Base-by-base conservation (phyloP, 2,888 invertebrate genomes). In the Coleophora flavipennella region DNA sequence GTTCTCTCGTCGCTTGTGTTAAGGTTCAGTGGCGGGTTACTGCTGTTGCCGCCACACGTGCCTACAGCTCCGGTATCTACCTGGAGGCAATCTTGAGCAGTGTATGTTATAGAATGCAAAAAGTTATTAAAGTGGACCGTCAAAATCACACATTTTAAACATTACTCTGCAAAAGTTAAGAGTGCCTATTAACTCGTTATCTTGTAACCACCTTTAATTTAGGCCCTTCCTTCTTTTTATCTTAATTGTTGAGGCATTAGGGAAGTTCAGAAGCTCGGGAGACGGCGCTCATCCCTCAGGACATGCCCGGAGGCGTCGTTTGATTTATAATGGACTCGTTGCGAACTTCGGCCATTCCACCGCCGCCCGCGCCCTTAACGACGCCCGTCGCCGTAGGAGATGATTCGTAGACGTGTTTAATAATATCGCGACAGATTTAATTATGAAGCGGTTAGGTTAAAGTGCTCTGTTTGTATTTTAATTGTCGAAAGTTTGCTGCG, bases 311-410 rank as follows among this genome's bases (percentile, higher is more conserved):
- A 80, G 83, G 81, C 83, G 76, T 81, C 83, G 76, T 83, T 83
- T 83, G 84, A 84, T 84, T 84, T 84, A 84, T 84, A 84, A 84
- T 84, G 83, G 84, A 83, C 80, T 81, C 78, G 80, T 78, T 73
- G 80, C 70, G 77, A 84, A 84, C 75, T 84, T 84, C 76, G 69
- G 73, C 83, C 81, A 83, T 84, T 83, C 75, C 72, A 58, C 57
- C 67, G 56, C 59, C 36, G 31, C 8, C 51, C 56, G 60, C 55
- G 52, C 66, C 55, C 79, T 73, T 81, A 80, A 81, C 77, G 81
- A 78, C 68, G 76, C 79, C 76, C 70, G 70, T 71, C 74, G 81
- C 83, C 78, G 72, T 72, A 74, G 81, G 84, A 78, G 78, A 79
- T 81, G 79, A 80, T 80, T 78, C 83, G 76, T 77, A 77, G 79